A percentile compares a stretch with the other conserved stretches of the same genome.
Evolutionary conservation across 2,888 invertebrate species (phyloP).

Genomic region (Iphiclides podalirius): DNA sequence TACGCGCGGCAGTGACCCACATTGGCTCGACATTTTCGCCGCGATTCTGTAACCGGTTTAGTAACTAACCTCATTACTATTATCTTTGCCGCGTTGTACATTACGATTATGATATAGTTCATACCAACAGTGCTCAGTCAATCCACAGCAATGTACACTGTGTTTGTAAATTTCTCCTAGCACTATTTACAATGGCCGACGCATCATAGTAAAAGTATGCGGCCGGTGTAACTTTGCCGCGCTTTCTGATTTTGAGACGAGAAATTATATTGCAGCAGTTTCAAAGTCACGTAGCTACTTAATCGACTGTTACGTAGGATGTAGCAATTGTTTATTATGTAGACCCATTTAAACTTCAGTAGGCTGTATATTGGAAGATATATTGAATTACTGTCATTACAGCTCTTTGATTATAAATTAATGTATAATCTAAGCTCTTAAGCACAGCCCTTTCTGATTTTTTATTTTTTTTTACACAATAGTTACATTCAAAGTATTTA

Average conservation of each 20-base stretch:
- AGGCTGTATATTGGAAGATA: too few species aligned
- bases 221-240: slow-evolving; percentile 50
- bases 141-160: slow-evolving; percentile 38
- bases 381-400: neutral
- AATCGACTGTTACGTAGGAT: slow-evolving; percentile 64
- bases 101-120: slow-evolving; percentile 30
- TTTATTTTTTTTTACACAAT: too few species aligned
- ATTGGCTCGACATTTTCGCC: slow-evolving; percentile 57
- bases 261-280: slow-evolving; percentile 54
- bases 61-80: slow-evolving; percentile 61
- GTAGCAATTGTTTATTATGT: slow-evolving; percentile 60
- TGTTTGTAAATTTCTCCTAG: slow-evolving; percentile 23
- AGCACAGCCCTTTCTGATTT: too few species aligned
- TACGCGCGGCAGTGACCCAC: slow-evolving; percentile 77
- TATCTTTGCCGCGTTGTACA: slow-evolving; percentile 30
- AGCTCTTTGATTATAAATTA: neutral
- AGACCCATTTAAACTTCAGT: slow-evolving; percentile 24
- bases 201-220: slow-evolving; percentile 28
- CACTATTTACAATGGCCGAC: slow-evolving; percentile 26
- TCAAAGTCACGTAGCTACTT: slow-evolving; percentile 69
- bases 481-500: too few species aligned
- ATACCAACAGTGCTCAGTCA: slow-evolving; percentile 27
- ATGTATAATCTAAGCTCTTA: too few species aligned
- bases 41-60: slow-evolving; percentile 50
- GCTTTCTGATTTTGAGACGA: slow-evolving; percentile 77